Base-by-base conservation (phyloP, 2,888 invertebrate genomes). In the Laothoe populi region DNA sequence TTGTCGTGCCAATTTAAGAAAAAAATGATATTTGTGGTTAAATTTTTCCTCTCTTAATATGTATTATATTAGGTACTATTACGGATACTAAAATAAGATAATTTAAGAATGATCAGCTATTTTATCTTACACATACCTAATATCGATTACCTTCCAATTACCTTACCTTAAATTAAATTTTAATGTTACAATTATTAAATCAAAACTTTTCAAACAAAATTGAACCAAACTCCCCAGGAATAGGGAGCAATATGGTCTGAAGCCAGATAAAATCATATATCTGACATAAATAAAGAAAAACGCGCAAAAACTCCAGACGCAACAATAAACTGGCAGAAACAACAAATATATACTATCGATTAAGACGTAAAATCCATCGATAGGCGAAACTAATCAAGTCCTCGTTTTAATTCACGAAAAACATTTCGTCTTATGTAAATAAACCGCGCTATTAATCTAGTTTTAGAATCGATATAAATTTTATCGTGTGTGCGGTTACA, bases 301-400 rank as follows among this genome's bases (percentile, higher is more conserved):
- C 53, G 53, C 53, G 53, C 53, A 23, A 61, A 59, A 42, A 59
- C 59, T 46, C 19, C 57, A 63, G 46, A 45, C 46, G 45, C 57
- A 63, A 53, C 49, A 49, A 45, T 31, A 75, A 53, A 63, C 65
- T 26, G 63, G 65, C 59, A 72, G 70, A 72, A 71, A 65, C 64
- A 74, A 74, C 70, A 75, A 67, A 59, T 44, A 44, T 26, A 61
- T 13, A 59, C 57, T 44, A 64, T 79, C 73, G 77, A 84, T 84
- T 81, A 74, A 84, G 84, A 82, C 84, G 78, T 83, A 71, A 82
- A 78, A 82, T 75, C 73, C 70, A 78, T 79, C 77, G 75, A 77
- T 75, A 72, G 66, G 71, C 67, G 67, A 68, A 67, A 70, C 73
- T 75, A 80, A 82, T 81, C 78, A 74, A 82, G 74, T 74, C 72